Base-by-base conservation (phyloP, 2,113 vertebrate genomes). In the Oceanites oceanicus region DNA sequence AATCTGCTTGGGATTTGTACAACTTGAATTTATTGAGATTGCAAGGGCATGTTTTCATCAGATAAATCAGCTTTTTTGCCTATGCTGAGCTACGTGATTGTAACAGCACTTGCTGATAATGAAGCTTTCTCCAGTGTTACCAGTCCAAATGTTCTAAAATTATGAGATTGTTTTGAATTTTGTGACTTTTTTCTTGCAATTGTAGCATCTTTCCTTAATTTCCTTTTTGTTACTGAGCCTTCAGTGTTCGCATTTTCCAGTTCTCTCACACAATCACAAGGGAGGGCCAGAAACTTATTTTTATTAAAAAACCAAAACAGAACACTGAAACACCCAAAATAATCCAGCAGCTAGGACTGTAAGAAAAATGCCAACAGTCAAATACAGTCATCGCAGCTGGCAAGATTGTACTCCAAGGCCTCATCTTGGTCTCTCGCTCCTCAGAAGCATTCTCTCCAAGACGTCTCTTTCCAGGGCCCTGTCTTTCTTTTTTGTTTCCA, bases 171-270 rank as follows among this genome's bases (percentile, higher is more conserved):
- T 83, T 92, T 91, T 86, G 71, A 92, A 78, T 76, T 86, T 84
- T 5, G 5, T 61, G 30, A 34, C n/a, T 32, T 90, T 20, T 75
- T 86, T 18, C 30, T 83, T 88, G 50, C 47, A 3, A 13, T 88
- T 73, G 74, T 95, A 86, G 63, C 78, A 90, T 86, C 49, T 88
- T 92, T 70, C 30, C 72, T 68, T 89, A 52, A 77, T 96, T 94
- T 84, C 22, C 52, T 84, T 84, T 86, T 78, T 94, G 58, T 80
- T 92, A 47, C 36, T 84, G 61, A 86, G 38, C 29, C 88, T 91
- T 71, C 68, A 49, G 68, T 55, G 56, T 92, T 96, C 42, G 50
- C 8, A 8, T 77, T 93, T 93, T 93, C 78, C 78, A 58, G 8
- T 90, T 85, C 55, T 92, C 59, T 76, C 67, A n/a, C 56, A 56